Conservation (phyloP, 2,113 vertebrate genomes). For the Melanotaenia duboulayi region DNA sequence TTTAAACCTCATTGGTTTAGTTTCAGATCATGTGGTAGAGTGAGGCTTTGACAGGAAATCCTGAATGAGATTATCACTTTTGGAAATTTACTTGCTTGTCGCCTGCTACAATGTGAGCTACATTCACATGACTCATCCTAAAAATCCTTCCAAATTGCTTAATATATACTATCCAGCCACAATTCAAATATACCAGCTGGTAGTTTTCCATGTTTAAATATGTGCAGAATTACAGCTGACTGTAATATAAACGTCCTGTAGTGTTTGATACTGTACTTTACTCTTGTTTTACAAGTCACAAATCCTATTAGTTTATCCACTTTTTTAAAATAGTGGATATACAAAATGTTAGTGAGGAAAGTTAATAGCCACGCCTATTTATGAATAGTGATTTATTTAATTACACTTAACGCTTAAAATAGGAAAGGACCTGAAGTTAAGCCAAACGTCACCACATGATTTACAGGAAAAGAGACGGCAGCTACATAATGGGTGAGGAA, state of each 20-base stretch:
- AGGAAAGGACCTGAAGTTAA: no score
- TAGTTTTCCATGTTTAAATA: background rate
- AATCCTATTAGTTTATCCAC: no score
- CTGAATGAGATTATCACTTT: conserved; percentile 8
- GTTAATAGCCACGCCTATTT: no score
- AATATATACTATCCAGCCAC: background rate
- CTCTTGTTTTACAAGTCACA: no score
- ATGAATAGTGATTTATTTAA: background rate
- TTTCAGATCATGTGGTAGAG: conserved; percentile 21
- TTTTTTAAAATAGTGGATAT: no score
- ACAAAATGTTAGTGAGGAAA: no score
- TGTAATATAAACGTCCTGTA: background rate
- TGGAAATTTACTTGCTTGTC: conserved; percentile 55
- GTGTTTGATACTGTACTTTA: background rate
- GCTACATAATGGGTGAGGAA: background rate
- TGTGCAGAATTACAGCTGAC: background rate
- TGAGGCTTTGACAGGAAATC: background rate
- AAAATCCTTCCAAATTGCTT: rapidly evolving
- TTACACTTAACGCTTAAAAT: no score
- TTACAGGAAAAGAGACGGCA: background rate
- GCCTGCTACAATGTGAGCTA: background rate
- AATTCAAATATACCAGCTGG: background rate
- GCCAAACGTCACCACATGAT: background rate
- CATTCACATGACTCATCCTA: background rate
- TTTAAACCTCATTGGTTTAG: background rate